Evolutionary conservation across 1,140 invertebrate genomes (phyloP).

Genomic region (Rhopalosiphum padi): DNA sequence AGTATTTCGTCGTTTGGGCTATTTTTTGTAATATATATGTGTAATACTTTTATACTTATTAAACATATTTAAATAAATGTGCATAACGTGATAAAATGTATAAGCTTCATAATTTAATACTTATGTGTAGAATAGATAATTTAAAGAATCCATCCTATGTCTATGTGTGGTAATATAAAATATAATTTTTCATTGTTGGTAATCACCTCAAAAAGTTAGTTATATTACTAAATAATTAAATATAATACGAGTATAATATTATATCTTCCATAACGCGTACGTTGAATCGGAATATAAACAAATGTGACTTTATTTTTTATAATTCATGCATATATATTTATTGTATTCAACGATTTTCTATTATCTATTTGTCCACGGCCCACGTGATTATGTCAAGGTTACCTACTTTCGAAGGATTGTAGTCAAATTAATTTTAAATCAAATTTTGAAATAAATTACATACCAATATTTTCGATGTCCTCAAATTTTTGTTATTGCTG

Average conservation of each 20-base stretch:
- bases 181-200: background rate
- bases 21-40: background rate
- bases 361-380: background rate
- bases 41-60: background rate
- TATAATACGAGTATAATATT: background rate
- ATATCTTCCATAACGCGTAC: background rate
- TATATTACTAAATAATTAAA: background rate
- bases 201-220: background rate
- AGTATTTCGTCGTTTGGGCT: background rate
- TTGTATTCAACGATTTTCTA: background rate
- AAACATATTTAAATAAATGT: background rate
- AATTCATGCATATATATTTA: background rate
- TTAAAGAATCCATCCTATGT: background rate
- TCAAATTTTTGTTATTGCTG: background rate
- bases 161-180: background rate
- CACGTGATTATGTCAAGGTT: background rate
- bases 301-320: conserved; percentile 2
- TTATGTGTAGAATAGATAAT: background rate
- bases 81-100: background rate
- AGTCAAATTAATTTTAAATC: background rate
- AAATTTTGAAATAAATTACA: background rate
- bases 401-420: background rate
- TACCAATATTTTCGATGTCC: background rate
- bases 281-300: background rate
- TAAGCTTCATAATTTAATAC: background rate